Conservation (phyloP, 37 sponge, comb jelly and placozoan species). For the Tethya wilhelma region DNA sequence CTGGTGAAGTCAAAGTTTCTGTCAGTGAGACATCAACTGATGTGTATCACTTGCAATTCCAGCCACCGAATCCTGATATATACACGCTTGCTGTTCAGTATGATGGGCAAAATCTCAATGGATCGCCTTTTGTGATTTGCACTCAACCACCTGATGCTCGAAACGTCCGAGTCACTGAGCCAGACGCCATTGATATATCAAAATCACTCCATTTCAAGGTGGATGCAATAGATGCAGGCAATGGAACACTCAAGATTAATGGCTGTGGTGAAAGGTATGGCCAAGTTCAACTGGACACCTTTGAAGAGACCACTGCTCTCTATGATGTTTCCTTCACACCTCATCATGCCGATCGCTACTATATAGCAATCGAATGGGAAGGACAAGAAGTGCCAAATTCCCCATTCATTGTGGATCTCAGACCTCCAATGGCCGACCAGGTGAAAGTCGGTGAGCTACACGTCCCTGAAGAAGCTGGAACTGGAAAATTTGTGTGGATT, state of each 20-base stretch:
- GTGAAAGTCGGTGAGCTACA: conserved; percentile 57
- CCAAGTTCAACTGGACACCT: conserved; percentile 29
- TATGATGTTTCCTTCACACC: conserved; percentile 57
- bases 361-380: conserved; percentile 60
- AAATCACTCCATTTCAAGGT: conserved; percentile 25
- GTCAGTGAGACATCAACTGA: conserved; percentile 45
- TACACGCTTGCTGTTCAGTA: conserved; percentile 63
- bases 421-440: conserved; percentile 38
- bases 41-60: conserved; percentile 35
- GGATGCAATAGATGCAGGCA: conserved; percentile 68
- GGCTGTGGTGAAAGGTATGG: conserved; percentile 65
- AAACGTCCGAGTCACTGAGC: conserved; percentile 48
- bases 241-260: conserved; percentile 49
- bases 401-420: conserved; percentile 67
- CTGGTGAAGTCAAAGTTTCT: conserved; percentile 55
- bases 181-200: conserved; percentile 30
- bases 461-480: conserved; percentile 45
- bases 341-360: conserved; percentile 43
- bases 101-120: conserved; percentile 52
- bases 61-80: conserved; percentile 39
- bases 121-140: conserved; percentile 68
- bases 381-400: conserved; percentile 57
- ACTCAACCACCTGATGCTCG: conserved; percentile 43
- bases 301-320: conserved; percentile 2
- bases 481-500: conserved; percentile 30